Evolutionary conservation across 1,140 invertebrate genomes (phyloP).

Genomic region (Nautilus pompilius): DNA sequence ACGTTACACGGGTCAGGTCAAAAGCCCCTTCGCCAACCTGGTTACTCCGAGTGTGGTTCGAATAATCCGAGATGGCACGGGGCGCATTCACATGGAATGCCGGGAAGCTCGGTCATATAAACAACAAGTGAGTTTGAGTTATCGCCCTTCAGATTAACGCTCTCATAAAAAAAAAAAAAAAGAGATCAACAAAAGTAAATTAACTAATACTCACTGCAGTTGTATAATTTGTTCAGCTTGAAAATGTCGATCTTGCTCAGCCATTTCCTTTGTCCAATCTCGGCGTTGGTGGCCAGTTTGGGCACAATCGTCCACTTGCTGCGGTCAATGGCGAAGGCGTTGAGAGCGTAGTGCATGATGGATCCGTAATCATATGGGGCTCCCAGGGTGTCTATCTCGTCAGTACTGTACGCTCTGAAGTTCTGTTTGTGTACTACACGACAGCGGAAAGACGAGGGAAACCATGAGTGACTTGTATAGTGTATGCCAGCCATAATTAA

Average conservation of each 20-base stretch:
- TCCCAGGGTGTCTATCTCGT: conserved; percentile 29
- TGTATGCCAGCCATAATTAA: too few relatives aligned
- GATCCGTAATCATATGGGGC: conserved; percentile 54
- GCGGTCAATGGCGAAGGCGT: conserved; percentile 52
- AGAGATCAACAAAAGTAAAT: not conserved
- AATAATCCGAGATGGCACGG: too few relatives aligned
- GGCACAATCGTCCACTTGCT: conserved; percentile 52
- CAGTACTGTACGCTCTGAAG: conserved; percentile 24
- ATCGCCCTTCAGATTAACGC: too few relatives aligned
- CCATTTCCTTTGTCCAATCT: conserved; percentile 43
- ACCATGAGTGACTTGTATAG: too few relatives aligned
- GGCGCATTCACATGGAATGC: too few relatives aligned
- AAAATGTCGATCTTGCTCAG: conserved; percentile 40
- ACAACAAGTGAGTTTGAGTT: too few relatives aligned
- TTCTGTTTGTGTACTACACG: conserved; percentile 26
- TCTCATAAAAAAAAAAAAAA: not conserved
- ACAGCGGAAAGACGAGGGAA: not conserved
- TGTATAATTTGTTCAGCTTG: conserved; percentile 45
- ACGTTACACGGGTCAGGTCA: too few relatives aligned
- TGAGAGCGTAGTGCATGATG: conserved; percentile 58
- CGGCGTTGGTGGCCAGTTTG: conserved; percentile 24
- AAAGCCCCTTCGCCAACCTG: too few relatives aligned
- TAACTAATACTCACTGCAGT: conserved; percentile 27
- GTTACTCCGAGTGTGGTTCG: too few relatives aligned
- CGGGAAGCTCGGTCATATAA: too few relatives aligned